These are phyloP conservation scores for Hydrolagus affinis DNA, from an alignment of 2,113 vertebrate species.

Conservation along the genomic window DNA sequence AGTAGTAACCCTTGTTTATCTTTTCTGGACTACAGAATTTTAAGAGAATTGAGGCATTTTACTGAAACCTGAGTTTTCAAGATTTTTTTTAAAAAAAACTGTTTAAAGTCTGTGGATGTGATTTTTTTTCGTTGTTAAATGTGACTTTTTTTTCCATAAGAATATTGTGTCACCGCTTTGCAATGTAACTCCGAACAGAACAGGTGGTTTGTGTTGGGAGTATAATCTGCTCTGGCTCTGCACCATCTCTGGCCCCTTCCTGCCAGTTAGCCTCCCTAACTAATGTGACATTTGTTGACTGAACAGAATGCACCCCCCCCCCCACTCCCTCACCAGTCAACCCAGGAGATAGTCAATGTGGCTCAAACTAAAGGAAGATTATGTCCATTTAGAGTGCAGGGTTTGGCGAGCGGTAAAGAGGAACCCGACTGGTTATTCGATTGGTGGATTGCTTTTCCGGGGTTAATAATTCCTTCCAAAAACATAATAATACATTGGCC, in stretches of 20 bases:
- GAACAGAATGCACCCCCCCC: slow-evolving; percentile 32
- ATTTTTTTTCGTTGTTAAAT: not conserved
- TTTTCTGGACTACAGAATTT: not conserved
- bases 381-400: slow-evolving; percentile 1
- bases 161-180: not conserved
- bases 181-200: slow-evolving; percentile 40
- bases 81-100: not conserved
- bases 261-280: slow-evolving; percentile 42
- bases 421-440: too few species aligned
- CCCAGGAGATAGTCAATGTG: not conserved
- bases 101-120: not conserved
- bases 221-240: slow-evolving; percentile 54
- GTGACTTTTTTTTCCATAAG: not conserved
- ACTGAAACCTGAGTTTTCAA: not conserved
- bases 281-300: slow-evolving; percentile 63
- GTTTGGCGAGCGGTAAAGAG: not conserved
- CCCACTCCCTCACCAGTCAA: slow-evolving; percentile 7
- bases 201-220: slow-evolving; percentile 57
- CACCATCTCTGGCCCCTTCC: slow-evolving; percentile 50
- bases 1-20: too few species aligned
- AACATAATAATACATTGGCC: too few species aligned
- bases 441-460: too few species aligned
- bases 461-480: too few species aligned
- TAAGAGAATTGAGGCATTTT: not conserved
- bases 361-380: slow-evolving; percentile 17